Conservation (phyloP, 2,797 vertebrate species). For the Rhinatrema bivittatum region DNA sequence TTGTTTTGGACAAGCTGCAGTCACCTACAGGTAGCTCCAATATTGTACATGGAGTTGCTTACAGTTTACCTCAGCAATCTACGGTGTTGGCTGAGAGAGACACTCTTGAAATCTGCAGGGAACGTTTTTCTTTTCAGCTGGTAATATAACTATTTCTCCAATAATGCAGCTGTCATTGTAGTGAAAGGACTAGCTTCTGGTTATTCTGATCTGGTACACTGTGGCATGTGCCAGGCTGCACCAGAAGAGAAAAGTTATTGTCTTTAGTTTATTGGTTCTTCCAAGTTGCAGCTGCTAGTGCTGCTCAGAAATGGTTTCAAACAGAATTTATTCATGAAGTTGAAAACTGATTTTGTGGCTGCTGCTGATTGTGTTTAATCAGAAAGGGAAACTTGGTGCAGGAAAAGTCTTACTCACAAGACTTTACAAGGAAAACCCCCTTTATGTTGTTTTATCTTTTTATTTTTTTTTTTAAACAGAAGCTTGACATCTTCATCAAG, state of each 20-base stretch:
- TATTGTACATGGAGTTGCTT: too few species aligned
- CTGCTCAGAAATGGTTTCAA: slow-evolving; percentile 27
- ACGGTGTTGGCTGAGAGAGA: too few species aligned
- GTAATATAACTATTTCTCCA: too few species aligned
- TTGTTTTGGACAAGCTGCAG: too few species aligned
- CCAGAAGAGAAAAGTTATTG: slow-evolving; percentile 26
- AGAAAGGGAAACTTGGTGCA: slow-evolving; percentile 48
- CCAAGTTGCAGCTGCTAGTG: slow-evolving; percentile 31
- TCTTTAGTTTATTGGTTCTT: slow-evolving; percentile 28
- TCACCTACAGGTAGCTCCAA: too few species aligned
- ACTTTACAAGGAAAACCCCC: slow-evolving; percentile 51
- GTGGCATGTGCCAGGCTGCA: too few species aligned
- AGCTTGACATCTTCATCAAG: slow-evolving; percentile 99
- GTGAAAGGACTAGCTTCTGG: too few species aligned
- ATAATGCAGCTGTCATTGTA: too few species aligned
- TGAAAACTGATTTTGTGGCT: slow-evolving; percentile 40
- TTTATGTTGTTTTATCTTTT: slow-evolving; percentile 67
- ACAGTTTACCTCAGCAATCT: too few species aligned
- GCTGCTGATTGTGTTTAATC: slow-evolving; percentile 50
- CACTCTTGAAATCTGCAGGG: too few species aligned
- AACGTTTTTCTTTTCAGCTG: too few species aligned
- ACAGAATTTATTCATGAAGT: slow-evolving; percentile 29
- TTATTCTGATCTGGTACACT: too few species aligned
- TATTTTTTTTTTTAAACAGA: slow-evolving; percentile 66
- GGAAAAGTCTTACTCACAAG: slow-evolving; percentile 59